A percentile compares a stretch with the other conserved stretches of the same genome.
These are phyloP conservation scores for Heterotilapia buettikoferi DNA, from an alignment of 2,113 vertebrate genomes.

Conservation along the genomic window DNA sequence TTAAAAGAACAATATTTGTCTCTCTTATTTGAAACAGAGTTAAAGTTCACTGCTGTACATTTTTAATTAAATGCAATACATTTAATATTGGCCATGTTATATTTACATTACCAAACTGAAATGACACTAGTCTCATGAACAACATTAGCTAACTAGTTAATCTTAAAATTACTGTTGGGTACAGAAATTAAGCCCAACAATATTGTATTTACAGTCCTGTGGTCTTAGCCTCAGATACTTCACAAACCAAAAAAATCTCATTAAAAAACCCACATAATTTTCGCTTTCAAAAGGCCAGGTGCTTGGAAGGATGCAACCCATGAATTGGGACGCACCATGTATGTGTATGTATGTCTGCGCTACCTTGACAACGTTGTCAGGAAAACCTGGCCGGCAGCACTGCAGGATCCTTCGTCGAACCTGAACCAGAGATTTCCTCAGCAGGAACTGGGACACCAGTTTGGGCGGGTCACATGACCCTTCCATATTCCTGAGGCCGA, in stretches of 20 bases:
- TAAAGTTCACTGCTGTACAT: not conserved
- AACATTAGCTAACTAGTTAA: not conserved
- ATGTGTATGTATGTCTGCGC: not conserved
- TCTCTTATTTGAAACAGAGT: not conserved
- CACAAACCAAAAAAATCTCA: not conserved
- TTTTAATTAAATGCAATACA: not conserved
- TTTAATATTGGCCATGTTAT: not conserved
- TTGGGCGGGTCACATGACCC: conserved; percentile 75
- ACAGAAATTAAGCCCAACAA: not conserved
- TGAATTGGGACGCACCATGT: not conserved
- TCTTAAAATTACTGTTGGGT: not conserved
- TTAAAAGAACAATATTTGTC: not conserved
- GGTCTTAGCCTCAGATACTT: not conserved
- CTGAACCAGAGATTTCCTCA: conserved; percentile 83
- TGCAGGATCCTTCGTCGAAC: conserved; percentile 80
- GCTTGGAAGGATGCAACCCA: not conserved
- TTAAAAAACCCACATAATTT: not conserved
- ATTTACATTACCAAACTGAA: not conserved
- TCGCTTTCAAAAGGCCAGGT: not conserved
- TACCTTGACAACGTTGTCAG: conserved; percentile 54
- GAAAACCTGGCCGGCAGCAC: conserved; percentile 44
- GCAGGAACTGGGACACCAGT: conserved; percentile 86
- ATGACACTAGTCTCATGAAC: not conserved
- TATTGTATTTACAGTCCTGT: fast-evolving
- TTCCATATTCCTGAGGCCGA: conserved; percentile 88